A percentile compares a stretch with the other conserved stretches of the same genome.
phyloP scores from a whole-genome alignment of 2,797 vertebrate species.

The Atherinosoma microstoma region DNA sequence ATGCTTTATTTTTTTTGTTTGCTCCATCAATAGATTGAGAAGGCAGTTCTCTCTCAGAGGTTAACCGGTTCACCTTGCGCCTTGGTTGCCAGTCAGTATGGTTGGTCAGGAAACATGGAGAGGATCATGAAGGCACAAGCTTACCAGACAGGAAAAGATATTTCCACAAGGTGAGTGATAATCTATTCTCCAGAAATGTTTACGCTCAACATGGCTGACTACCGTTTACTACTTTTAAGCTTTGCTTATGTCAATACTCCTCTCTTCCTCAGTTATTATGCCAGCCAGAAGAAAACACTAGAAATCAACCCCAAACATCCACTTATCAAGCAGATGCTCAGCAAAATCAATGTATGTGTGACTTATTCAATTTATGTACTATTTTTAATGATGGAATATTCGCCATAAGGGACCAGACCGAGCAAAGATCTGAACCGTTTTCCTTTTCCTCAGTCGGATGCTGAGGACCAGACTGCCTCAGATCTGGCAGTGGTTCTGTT shows the following conservation, averaged over 20 bases:
- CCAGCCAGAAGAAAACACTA: conserved; percentile 98
- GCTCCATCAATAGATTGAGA: conserved; percentile 90
- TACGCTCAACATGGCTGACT: neutral
- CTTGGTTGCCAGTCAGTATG: conserved; percentile 97
- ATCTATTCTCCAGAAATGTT: neutral
- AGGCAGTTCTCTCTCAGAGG: conserved; percentile 94
- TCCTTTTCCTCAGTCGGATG: conserved; percentile 80
- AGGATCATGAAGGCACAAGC: conserved; percentile 99
- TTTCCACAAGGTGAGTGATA: conserved; percentile 92
- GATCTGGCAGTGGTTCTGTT: conserved; percentile 95
- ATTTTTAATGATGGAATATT: neutral
- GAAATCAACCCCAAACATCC: conserved; percentile 98
- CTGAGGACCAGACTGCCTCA: conserved; percentile 92
- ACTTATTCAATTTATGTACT: neutral
- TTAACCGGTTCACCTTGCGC: conserved; percentile 95
- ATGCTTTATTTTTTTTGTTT: neutral
- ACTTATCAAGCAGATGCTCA: conserved; percentile 95
- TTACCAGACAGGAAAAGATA: conserved; percentile 98
- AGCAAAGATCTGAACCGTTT: neutral
- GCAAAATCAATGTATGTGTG: conserved; percentile 86
- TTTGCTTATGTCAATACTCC: neutral
- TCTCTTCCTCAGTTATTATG: conserved; percentile 88
- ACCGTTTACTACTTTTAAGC: neutral
- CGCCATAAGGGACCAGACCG: neutral
- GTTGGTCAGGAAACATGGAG: conserved; percentile 99